Base-by-base conservation (phyloP, 2,113 vertebrate species). In the Elaphurus davidianus region DNA sequence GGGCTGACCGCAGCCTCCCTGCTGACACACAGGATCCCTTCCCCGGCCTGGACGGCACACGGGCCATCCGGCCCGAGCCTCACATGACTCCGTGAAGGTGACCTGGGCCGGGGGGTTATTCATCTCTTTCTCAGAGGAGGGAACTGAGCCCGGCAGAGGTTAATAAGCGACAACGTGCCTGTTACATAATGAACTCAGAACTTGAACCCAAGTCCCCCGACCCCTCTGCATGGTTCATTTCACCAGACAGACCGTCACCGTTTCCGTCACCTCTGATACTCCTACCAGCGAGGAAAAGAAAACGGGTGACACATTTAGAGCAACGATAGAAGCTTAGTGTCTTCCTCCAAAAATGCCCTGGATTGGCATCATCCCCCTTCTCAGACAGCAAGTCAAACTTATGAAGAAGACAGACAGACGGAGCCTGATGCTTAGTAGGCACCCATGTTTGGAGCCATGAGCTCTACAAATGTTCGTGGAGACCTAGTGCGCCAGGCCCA, bases 41-140 rank as follows among this genome's bases (percentile, higher is more conserved):
- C 19, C 78, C 11, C 0, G 0, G 9, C 30, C 16, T 11, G 2
- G 1, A 64, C 6, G 1, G 60, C 28, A 52, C 36, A 3, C 3
- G 15, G 81, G 23, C 40, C 3, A 3, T 14, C 62, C n/a, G 13
- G 17, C 3, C 3, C 3, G 11, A 59, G 23, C 30, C 67, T 28
- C 28, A 0, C 55, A 2, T 0, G 30, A 40, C 54, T 82, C 91
- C 40, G 2, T 55, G 52, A 50, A 15, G 54, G 64, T n/a, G 43
- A 40, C 30, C 27, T 9, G 28, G 16, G 23, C 14, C 6, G 10
- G 62, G 2, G 2, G 25, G 12, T 2, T 3, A 62, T 3, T 28
- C 82, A 23, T 13, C 57, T 36, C 13, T 74, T 88, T 96, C 27
- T 85, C 33, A 82, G 45, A 86, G 5, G 21, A 93, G 54, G 55